Evolutionary conservation across 2,888 invertebrate species (phyloP), one percentile per base, ranked within the genome.

Genomic region (Spodoptera exigua): DNA sequence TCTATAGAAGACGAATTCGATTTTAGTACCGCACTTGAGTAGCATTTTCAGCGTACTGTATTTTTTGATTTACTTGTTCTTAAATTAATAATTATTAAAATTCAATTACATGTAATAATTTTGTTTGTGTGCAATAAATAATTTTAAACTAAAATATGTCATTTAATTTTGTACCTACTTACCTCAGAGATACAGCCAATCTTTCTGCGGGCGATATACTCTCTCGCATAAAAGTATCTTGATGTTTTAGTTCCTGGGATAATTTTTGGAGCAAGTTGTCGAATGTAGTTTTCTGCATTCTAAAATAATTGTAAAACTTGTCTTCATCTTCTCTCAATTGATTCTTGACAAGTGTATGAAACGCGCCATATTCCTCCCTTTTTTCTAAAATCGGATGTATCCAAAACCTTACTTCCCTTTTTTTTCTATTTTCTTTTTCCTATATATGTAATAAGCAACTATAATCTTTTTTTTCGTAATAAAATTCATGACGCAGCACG

Each of bases 321-420:
- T 64, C 61, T 63, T 63, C 61, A 61, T 67, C 57, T 62, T 62
- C 57, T 47, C 62, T 56, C 60, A 67, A 46, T 57, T 68, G 64
- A 57, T 61, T 64, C 58, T 63, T 69, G 56, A 66, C 61, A 61
- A 66, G 53, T 59, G 68, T 66, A 67, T 67, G 61, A 67, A 67
- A 67, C 41, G 64, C 67, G 53, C 70, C 64, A 65, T 43, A 67
- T 58, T 61, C 64, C 45, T 61, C 57, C 61, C 64, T 41, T 59
- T 68, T 70, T 68, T 63, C 68, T 68, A 66, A 70, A 68, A 73
- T 70, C 61, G 62, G 70, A 65, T 65, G 67, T 64, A 67, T 70
- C 59, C 65, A 67, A 64, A 67, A 67, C 59, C 53, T 52, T 59
- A 39, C 45, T 61, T 51, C 49, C 53, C 43, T 59, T 56, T 60